Percentiles rank a stretch among this genome's conserved stretches.
Evolutionary conservation across 2,888 invertebrate species (phyloP).

Genomic region (Muscina levida): DNA sequence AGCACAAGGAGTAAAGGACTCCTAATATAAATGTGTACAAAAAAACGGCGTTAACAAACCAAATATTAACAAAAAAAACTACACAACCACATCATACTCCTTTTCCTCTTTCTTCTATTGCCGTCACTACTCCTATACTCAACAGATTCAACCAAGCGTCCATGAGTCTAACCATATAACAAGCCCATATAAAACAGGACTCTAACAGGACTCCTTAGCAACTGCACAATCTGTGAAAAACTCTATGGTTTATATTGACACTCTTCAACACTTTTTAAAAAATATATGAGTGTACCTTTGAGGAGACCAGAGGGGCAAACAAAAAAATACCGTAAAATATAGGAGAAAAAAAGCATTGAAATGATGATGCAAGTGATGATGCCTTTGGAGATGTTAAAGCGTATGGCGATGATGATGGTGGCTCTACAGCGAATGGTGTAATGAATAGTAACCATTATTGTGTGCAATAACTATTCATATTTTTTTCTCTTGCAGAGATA

Average conservation of each 20-base stretch:
- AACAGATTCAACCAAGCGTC: constrained; percentile 20
- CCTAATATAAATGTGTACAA: constrained; percentile 44
- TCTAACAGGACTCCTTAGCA: not conserved
- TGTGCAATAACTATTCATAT: constrained; percentile 26
- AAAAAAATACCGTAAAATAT: not conserved
- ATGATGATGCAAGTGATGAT: constrained; percentile 32
- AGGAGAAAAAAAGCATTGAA: not conserved
- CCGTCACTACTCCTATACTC: constrained; percentile 27
- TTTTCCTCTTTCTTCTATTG: constrained; percentile 1
- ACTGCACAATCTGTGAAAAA: constrained; percentile 23
- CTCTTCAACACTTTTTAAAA: constrained; percentile 54
- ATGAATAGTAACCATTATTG: constrained; percentile 44
- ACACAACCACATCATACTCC: constrained; percentile 29
- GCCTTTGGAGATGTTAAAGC: not conserved
- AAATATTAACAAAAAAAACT: constrained; percentile 43
- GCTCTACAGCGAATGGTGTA: constrained; percentile 22
- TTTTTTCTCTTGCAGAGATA: constrained; percentile 25
- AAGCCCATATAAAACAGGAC: constrained; percentile 9
- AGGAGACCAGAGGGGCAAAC: constrained; percentile 26
- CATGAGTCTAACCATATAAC: not conserved
- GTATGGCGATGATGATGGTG: constrained; percentile 36
- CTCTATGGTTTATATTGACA: constrained; percentile 58
- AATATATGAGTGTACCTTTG: constrained; percentile 58
- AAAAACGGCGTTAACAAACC: constrained; percentile 52
- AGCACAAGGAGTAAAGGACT: constrained; percentile 14